phyloP scores from a whole-genome alignment of 1,140 invertebrate genomes.

The Drosophila bipectinata region DNA sequence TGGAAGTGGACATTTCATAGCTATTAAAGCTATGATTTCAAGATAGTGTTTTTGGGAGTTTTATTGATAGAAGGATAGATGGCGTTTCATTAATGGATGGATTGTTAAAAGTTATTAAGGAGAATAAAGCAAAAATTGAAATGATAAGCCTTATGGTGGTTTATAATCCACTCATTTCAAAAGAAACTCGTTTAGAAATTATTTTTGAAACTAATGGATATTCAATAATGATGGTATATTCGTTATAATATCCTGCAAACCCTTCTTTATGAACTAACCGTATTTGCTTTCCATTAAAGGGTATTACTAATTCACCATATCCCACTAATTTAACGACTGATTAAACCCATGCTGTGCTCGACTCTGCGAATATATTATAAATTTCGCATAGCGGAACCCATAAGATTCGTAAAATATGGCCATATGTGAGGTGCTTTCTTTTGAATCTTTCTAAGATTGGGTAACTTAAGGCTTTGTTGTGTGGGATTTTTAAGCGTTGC shows the following conservation, averaged over 20 bases:
- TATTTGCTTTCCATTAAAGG: neutral
- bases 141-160: too few relatives aligned
- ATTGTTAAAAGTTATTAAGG: too few relatives aligned
- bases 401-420: constrained; percentile 32
- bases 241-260: too few relatives aligned
- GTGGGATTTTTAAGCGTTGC: constrained; percentile 57
- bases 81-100: too few relatives aligned
- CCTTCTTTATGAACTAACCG: too few relatives aligned
- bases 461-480: constrained; percentile 33
- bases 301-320: neutral
- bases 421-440: constrained; percentile 52
- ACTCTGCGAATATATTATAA: constrained; percentile 49
- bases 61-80: neutral
- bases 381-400: constrained; percentile 41
- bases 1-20: neutral
- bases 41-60: neutral
- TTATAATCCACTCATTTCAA: too few relatives aligned
- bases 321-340: constrained; percentile 12
- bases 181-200: too few relatives aligned
- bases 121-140: too few relatives aligned
- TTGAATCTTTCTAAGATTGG: constrained; percentile 51
- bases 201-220: too few relatives aligned
- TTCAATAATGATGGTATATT: too few relatives aligned
- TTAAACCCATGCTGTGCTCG: constrained; percentile 26
- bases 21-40: neutral